Evolutionary conservation across 2,113 vertebrate genomes (phyloP).

Genomic region (Crotalus viridis): DNA sequence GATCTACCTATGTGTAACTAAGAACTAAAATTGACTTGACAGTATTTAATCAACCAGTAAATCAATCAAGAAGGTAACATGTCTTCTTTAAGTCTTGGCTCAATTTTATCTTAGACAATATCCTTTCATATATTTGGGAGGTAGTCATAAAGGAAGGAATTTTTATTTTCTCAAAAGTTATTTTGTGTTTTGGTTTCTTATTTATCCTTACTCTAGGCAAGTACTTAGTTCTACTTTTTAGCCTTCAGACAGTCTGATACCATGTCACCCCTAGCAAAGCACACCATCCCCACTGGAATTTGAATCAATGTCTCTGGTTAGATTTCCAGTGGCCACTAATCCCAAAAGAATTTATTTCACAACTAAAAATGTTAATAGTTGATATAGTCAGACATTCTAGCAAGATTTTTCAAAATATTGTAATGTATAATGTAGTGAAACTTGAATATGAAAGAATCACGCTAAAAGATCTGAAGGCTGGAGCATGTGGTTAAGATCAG

Average conservation of each 20-base stretch:
- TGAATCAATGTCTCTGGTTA: neutral
- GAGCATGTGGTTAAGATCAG: neutral
- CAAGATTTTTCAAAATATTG: neutral
- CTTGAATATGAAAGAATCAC: neutral
- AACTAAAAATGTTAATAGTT: neutral
- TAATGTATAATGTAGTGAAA: neutral
- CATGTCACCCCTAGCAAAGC: neutral
- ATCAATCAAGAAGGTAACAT: neutral
- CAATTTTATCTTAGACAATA: neutral
- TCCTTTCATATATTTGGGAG: neutral
- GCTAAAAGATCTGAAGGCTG: neutral
- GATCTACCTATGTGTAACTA: neutral
- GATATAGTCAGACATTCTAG: neutral
- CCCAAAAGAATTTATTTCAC: neutral
- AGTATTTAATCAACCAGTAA: neutral
- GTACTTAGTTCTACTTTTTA: neutral
- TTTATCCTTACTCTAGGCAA: neutral
- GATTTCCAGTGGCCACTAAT: neutral
- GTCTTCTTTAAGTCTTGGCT: neutral
- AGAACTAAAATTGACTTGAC: neutral
- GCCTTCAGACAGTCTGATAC: neutral
- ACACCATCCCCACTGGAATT: neutral
- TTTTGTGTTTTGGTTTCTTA: neutral
- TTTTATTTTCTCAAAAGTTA: neutral
- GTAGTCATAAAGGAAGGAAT: neutral